Conservation (phyloP, 2,797 vertebrate species). For the Pachyuromys duprasi region DNA sequence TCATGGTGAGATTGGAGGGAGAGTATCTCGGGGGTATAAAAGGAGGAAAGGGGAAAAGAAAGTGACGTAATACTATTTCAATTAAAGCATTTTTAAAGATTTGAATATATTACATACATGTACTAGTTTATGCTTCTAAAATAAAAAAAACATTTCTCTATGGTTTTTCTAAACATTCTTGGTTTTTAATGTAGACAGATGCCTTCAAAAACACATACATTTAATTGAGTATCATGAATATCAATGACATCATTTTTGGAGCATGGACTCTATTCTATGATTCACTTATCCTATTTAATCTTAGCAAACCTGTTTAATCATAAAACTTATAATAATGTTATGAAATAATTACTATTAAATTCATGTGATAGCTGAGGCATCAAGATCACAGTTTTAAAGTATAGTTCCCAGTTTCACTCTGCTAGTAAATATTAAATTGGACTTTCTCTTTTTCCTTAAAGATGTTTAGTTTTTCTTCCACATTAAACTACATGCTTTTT, state of each 20-base stretch:
- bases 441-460: conserved; percentile 34
- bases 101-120: not conserved
- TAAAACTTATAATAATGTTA: not conserved
- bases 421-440: not conserved
- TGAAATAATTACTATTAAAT: not conserved
- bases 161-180: not conserved
- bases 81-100: not conserved
- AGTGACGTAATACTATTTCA: not conserved
- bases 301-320: conserved; percentile 35
- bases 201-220: conserved; percentile 4
- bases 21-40: not conserved
- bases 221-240: not conserved
- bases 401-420: not conserved
- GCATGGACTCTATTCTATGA: not conserved
- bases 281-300: conserved; percentile 25
- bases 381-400: not conserved
- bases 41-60: not conserved
- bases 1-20: not conserved
- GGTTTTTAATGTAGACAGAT: not conserved
- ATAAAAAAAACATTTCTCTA: not conserved
- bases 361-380: not conserved
- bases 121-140: not conserved
- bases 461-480: not conserved
- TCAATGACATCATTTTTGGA: not conserved
- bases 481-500: not conserved